Base-by-base conservation (phyloP, 1,140 invertebrate genomes). In the Zophobas atratus region DNA sequence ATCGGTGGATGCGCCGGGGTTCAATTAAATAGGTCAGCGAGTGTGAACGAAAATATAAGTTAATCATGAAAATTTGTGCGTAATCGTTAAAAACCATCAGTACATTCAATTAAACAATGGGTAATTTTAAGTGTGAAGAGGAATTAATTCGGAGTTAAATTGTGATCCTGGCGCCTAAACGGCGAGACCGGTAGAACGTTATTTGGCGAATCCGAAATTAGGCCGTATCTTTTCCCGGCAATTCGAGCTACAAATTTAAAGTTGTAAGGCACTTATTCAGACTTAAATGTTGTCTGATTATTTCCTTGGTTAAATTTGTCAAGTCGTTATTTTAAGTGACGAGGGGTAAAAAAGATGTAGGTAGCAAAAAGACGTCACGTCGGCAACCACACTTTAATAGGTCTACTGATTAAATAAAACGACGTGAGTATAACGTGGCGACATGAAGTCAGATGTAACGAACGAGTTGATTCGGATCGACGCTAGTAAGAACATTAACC, bases 111-210 rank as follows among this genome's bases (percentile, higher is more conserved):
- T 67, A 67, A 67, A 46, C 60, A 67, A 43, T 67, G 39, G 60
- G 38, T 67, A 67, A 67, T 67, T 67, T 67, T 67, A 67, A 46
- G 32, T 67, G 39, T 67, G 43, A 38, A 67, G 39, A 67, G 39
- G 20, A 43, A 67, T 67, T 67, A 67, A 67, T 63, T 63, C 57
- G 6, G 57, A 63, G 57, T 63, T 63, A 63, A 63, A 63, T 67
- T 67, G 60, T 67, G 60, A 67, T 67, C 60, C 60, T 43, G 60
- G 60, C 60, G 60, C 60, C 60, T 67, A 67, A 67, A 67, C 20
- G 60, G 60, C 60, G 60, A 67, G 60, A 67, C 60, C 60, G 60
- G 60, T 67, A 67, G 43, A 67, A 67, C 60, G 60, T 67, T 67
- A 63, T 39, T 51, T 67, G 60, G 60, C 60, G 60, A 67, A 67